A percentile compares a stretch with the other conserved stretches of the same genome.
phyloP scores from a whole-genome alignment of 2,888 invertebrate species.

The Tiphia femorata region DNA sequence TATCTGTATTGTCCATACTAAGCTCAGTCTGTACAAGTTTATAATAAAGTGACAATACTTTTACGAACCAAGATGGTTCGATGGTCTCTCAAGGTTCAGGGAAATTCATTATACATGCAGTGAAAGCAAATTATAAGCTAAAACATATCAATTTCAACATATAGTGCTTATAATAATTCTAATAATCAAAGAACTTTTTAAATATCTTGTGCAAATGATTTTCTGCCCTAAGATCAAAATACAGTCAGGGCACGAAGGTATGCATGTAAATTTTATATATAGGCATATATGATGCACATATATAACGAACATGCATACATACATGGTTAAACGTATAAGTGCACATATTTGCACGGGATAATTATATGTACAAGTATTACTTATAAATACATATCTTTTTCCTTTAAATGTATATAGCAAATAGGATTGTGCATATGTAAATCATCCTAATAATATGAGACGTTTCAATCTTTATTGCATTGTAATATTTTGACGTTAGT shows the following conservation, averaged over 20 bases:
- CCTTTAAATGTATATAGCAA: constrained; percentile 1
- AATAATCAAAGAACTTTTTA: constrained; percentile 14
- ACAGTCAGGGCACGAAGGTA: not conserved
- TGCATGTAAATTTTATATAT: not conserved
- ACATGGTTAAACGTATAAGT: not conserved
- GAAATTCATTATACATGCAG: constrained; percentile 30
- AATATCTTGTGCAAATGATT: constrained; percentile 25
- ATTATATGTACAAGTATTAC: not conserved
- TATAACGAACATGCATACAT: not conserved
- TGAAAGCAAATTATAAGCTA: constrained; percentile 28
- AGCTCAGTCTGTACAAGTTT: not conserved
- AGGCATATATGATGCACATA: not conserved
- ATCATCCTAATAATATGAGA: constrained; percentile 12
- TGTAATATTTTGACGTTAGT: not conserved
- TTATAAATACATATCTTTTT: constrained; percentile 7
- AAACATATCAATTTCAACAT: constrained; percentile 18
- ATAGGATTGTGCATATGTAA: constrained; percentile 5
- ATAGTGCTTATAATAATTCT: constrained; percentile 17
- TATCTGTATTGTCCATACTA: constrained; percentile 19
- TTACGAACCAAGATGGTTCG: constrained; percentile 16
- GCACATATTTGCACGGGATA: not conserved
- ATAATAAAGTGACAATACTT: constrained; percentile 7
- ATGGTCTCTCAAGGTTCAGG: constrained; percentile 43
- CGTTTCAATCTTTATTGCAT: not conserved
- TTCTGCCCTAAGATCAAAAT: constrained; percentile 12